Evolutionary conservation across 2,888 invertebrate genomes (phyloP).

Genomic region (Globia sparganii): DNA sequence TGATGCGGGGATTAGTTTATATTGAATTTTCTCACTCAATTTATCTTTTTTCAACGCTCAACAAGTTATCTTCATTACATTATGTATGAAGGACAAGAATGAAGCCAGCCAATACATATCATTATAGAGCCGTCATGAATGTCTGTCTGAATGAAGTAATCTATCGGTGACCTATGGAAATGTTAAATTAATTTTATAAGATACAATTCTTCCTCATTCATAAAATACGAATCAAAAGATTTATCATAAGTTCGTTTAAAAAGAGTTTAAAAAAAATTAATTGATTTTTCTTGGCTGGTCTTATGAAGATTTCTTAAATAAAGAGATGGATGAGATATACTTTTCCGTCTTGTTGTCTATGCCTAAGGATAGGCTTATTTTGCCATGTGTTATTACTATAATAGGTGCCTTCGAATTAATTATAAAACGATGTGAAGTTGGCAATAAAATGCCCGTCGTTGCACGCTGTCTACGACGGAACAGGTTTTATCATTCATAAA

Average conservation of each 20-base stretch:
- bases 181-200: slow-evolving; percentile 15
- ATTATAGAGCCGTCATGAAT: slow-evolving; percentile 6
- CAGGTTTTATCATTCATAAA: slow-evolving; percentile 88
- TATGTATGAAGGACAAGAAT: slow-evolving; percentile 7
- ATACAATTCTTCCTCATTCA: slow-evolving; percentile 32
- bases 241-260: not conserved
- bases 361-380: slow-evolving; percentile 18
- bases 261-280: not conserved
- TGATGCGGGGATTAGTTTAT: slow-evolving; percentile 62
- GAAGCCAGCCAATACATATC: slow-evolving; percentile 3
- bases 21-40: slow-evolving; percentile 47
- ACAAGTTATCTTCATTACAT: slow-evolving; percentile 6
- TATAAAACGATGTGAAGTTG: slow-evolving; percentile 71
- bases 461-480: slow-evolving; percentile 74
- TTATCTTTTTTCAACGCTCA: slow-evolving; percentile 22
- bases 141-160: slow-evolving; percentile 27
- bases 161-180: slow-evolving; percentile 17
- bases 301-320: slow-evolving; percentile 4
- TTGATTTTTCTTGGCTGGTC: not conserved
- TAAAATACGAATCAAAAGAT: slow-evolving; percentile 17
- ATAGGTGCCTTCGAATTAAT: slow-evolving; percentile 65
- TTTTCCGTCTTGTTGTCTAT: not conserved
- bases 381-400: slow-evolving; percentile 36
- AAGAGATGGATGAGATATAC: not conserved
- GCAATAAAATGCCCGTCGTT: slow-evolving; percentile 75